Percentiles rank a stretch among this genome's conserved stretches.
Evolutionary conservation across 2,888 invertebrate genomes (phyloP).

Genomic region (Galerucella pusilla): DNA sequence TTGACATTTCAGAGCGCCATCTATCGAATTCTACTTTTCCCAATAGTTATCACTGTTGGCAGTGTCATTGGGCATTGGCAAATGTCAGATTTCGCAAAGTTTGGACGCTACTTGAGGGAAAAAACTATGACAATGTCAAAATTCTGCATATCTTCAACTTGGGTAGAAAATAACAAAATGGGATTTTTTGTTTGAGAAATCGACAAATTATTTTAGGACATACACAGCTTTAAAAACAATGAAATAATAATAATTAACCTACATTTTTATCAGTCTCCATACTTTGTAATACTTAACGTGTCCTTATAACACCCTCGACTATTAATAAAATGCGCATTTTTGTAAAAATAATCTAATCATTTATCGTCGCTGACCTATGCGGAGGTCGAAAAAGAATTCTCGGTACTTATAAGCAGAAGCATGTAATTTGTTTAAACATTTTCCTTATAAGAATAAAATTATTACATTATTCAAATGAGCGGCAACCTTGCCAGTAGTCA

Average conservation of each 20-base stretch:
- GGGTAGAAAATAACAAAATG: no score
- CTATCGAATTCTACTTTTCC: no score
- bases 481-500: slow-evolving; percentile 54
- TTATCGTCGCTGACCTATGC: slow-evolving; percentile 6
- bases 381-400: slow-evolving; percentile 16
- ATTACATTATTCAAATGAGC: slow-evolving; percentile 35
- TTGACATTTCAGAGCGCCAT: no score
- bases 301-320: background rate
- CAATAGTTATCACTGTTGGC: no score
- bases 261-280: background rate
- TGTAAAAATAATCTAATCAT: slow-evolving; percentile 12
- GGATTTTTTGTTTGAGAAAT: no score
- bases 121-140: no score
- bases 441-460: slow-evolving; percentile 36
- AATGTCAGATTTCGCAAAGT: no score
- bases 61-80: no score
- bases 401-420: slow-evolving; percentile 28
- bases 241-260: background rate
- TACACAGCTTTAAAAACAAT: background rate
- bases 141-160: no score
- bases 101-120: no score
- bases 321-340: slow-evolving; percentile 15
- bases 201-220: no score
- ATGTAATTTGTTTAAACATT: slow-evolving; percentile 29
- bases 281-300: no score